Evolutionary conservation across 2,797 vertebrate species (phyloP), one percentile per base, ranked within the genome.

Genomic region (Ciconia nigra): DNA sequence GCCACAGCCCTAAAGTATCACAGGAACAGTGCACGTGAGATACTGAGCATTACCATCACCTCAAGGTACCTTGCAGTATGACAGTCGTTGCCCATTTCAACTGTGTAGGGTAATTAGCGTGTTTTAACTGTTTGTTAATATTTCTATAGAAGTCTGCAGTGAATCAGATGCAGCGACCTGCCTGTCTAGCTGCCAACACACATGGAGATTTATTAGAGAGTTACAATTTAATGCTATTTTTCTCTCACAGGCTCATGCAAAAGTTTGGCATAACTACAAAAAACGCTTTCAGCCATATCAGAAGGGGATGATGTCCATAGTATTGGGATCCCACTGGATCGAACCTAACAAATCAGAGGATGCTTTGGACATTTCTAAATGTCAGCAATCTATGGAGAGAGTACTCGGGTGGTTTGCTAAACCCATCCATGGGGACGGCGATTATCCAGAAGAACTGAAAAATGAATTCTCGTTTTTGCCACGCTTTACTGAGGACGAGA

Each of bases 371-470:
- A 91, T 98, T 49, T 95, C 98, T 51, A 98, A 98, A 28, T 99
- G 99, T 76, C 99, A 99, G 93, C 98, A 98, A 57, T 99, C 99
- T 28, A 96, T 99, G 95, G 99, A 99, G 76, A 98, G 98, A 13
- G 99, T 99, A 69, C 98, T 99, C 0, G 99, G 99, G 15, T 99
- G 99, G 99, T 99, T 99, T 93, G 99, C 99, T 33, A 98, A 97
- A 83, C 99, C 99, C 37, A 99, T 99, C 92, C 98, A 99, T 0
- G 98, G 98, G n/a, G 96, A 98, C 0, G 99, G 99, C 0, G 99
- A 99, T 96, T 99, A 99, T 77, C 99, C 99, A 2, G 93, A 98
- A 57, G 98, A 98, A 69, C 91, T 99, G 88, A 99, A 98, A 96
- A 95, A 63, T 13, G 98, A 98, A 58, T 73, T 98, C 9, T 77